Conservation (phyloP, 2,888 invertebrate genomes). For the Drosophila fulvimacula region DNA sequence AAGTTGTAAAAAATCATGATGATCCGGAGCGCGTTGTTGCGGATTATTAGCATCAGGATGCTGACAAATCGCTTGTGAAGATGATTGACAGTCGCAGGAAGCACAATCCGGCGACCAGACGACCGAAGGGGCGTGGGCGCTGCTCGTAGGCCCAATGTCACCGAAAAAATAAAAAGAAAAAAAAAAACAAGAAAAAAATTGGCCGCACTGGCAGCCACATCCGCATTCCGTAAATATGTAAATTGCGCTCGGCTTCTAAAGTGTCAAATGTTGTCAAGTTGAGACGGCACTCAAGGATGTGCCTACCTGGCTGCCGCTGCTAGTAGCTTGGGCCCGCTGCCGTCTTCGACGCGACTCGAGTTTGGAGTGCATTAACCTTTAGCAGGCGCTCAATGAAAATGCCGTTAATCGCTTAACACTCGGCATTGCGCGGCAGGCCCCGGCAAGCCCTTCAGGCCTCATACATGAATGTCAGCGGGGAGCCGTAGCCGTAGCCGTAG, state of each 20-base stretch:
- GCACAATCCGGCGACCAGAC: background rate
- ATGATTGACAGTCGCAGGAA: conserved; percentile 68
- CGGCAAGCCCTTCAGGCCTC: conserved; percentile 22
- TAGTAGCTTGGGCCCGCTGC: no score
- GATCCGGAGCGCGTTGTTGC: conserved; percentile 61
- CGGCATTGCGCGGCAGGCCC: conserved; percentile 30
- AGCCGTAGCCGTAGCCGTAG: no score
- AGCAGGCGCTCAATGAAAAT: conserved; percentile 45
- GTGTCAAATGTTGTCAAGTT: conserved; percentile 58
- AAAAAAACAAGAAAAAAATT: no score
- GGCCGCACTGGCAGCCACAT: conserved; percentile 21
- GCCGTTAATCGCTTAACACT: conserved; percentile 74
- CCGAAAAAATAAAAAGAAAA: conserved; percentile 16
- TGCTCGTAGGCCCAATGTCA: background rate
- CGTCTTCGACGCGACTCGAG: conserved; percentile 38
- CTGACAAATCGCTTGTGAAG: conserved; percentile 79
- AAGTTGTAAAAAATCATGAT: conserved; percentile 77
- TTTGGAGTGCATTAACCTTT: conserved; percentile 76
- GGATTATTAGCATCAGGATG: conserved; percentile 74
- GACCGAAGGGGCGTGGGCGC: background rate
- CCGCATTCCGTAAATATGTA: conserved; percentile 39
- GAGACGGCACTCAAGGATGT: conserved; percentile 42
- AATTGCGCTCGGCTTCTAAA: conserved; percentile 37
- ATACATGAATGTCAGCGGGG: conserved; percentile 26
- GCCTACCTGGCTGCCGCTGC: conserved; percentile 14